Percentiles rank a stretch among this genome's conserved stretches.
phyloP scores from a whole-genome alignment of 2,888 invertebrate genomes.

The Phragmatobia fuliginosa region DNA sequence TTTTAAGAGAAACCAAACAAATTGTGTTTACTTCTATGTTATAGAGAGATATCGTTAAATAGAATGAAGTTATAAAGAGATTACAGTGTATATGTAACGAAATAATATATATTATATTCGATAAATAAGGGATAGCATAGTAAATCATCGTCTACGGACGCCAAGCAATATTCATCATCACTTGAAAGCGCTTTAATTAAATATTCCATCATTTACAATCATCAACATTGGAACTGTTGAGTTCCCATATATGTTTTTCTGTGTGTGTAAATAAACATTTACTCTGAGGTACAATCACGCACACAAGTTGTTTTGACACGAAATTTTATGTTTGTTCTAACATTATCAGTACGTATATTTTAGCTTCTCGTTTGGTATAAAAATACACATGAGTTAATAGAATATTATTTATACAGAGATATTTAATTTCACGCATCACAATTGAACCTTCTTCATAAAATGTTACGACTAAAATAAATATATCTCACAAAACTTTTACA shows the following conservation, averaged over 20 bases:
- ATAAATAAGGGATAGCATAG: no score
- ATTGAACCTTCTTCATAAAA: background rate
- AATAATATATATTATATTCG: no score
- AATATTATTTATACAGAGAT: constrained; percentile 4
- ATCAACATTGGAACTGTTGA: background rate
- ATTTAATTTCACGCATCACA: constrained; percentile 16
- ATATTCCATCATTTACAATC: constrained; percentile 7
- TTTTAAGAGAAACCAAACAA: no score
- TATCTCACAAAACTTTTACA: background rate
- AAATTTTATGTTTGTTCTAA: background rate
- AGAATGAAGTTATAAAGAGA: no score
- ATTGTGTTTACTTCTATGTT: no score
- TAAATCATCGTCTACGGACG: background rate
- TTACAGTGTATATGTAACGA: no score
- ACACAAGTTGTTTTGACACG: constrained; percentile 7
- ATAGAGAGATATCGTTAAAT: no score
- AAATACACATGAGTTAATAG: background rate
- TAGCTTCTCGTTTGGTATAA: constrained; percentile 22
- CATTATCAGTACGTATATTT: constrained; percentile 28
- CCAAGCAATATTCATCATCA: background rate
- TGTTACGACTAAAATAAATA: background rate
- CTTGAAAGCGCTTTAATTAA: background rate
- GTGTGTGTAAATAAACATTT: background rate
- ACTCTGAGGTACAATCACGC: constrained; percentile 10
- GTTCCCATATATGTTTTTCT: constrained; percentile 7